Conservation (phyloP, 1,140 invertebrate genomes). For the Listronotus bonariensis region DNA sequence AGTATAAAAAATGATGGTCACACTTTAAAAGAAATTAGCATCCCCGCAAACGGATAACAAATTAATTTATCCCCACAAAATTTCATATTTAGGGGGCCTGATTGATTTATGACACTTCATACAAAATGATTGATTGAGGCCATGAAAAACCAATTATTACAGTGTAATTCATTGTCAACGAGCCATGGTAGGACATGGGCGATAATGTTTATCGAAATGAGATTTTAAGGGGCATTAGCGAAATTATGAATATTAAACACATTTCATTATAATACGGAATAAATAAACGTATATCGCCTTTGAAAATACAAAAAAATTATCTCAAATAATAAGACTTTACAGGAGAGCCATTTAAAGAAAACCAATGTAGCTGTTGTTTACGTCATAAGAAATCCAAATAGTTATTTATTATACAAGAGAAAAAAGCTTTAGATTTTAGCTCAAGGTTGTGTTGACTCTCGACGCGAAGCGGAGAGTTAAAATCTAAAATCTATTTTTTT, state of each 20-base stretch:
- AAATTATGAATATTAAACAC: neutral
- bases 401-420: no score
- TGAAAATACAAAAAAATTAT: no score
- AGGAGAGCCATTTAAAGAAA: no score
- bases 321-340: no score
- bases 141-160: slow-evolving; percentile 25
- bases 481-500: no score
- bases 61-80: slow-evolving; percentile 31
- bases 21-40: slow-evolving; percentile 20
- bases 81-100: slow-evolving; percentile 21
- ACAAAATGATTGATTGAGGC: slow-evolving; percentile 21
- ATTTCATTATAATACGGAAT: neutral
- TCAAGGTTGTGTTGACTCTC: no score
- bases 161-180: slow-evolving; percentile 29
- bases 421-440: no score
- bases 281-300: no score
- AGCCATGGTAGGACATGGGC: neutral
- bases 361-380: no score
- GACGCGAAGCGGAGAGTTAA: no score
- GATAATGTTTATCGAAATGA: slow-evolving; percentile 3
- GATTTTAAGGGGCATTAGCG: slow-evolving; percentile 3
- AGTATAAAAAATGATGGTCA: slow-evolving; percentile 21
- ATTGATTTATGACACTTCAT: slow-evolving; percentile 29
- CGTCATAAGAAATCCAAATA: no score
- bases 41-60: slow-evolving; percentile 6